Conservation (phyloP, 1,140 invertebrate species). For the Leguminivora glycinivorella region DNA sequence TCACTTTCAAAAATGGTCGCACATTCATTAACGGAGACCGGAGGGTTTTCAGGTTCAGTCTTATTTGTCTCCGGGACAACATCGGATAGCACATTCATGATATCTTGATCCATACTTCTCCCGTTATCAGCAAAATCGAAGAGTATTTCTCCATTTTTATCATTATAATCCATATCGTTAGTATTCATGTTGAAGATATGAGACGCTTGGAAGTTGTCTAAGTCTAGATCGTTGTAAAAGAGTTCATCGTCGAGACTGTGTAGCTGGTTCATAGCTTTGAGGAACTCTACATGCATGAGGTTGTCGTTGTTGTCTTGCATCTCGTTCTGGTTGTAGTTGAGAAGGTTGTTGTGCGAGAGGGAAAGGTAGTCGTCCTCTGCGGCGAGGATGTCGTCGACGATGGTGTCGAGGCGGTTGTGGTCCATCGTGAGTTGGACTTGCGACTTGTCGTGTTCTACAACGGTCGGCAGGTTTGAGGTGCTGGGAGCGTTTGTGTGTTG, state of each 20-base stretch:
- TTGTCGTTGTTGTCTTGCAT: constrained; percentile 53
- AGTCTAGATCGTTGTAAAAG: constrained; percentile 67
- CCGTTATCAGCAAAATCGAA: constrained; percentile 59
- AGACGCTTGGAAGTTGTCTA: constrained; percentile 63
- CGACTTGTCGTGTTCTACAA: constrained; percentile 45
- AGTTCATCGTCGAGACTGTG: constrained; percentile 67
- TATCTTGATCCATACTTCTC: constrained; percentile 61
- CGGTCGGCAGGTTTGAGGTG: constrained; percentile 30
- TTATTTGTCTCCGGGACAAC: constrained; percentile 40
- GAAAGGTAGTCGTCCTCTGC: constrained; percentile 69
- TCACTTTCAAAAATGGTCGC: constrained; percentile 73
- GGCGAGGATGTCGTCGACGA: constrained; percentile 68
- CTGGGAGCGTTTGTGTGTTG: constrained; percentile 47
- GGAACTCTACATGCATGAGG: constrained; percentile 64
- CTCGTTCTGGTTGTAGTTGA: constrained; percentile 39
- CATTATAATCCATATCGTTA: constrained; percentile 55
- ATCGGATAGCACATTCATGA: constrained; percentile 62
- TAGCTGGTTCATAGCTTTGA: constrained; percentile 69
- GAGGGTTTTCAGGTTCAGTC: constrained; percentile 34
- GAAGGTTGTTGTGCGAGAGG: constrained; percentile 48
- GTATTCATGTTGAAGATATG: constrained; percentile 63
- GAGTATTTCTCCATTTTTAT: constrained; percentile 54
- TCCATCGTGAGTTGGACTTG: constrained; percentile 42
- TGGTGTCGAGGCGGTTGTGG: constrained; percentile 61
- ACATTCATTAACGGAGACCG: constrained; percentile 61